These are phyloP conservation scores for Ranitomeya imitator DNA, from an alignment of 2,113 vertebrate species.

Conservation along the genomic window DNA sequence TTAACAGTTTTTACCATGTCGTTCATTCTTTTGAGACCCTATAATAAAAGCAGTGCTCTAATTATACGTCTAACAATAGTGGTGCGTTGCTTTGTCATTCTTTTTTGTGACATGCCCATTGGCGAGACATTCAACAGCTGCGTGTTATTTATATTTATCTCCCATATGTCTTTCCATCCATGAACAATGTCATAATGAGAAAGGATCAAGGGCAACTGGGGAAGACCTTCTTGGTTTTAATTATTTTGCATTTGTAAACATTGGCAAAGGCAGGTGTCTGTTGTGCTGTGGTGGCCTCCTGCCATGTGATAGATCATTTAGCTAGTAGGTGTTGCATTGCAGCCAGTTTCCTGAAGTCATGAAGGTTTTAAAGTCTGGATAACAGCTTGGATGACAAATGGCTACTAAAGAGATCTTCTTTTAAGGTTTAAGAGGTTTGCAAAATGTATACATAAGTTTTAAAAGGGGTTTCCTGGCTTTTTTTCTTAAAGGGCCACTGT, in stretches of 20 bases:
- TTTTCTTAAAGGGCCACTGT: too few species aligned
- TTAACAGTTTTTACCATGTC: not conserved
- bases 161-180: conserved; percentile 46
- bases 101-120: conserved; percentile 24
- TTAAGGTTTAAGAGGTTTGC: too few species aligned
- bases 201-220: conserved; percentile 49
- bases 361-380: not conserved
- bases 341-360: not conserved
- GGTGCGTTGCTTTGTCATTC: conserved; percentile 1
- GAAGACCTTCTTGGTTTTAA: conserved; percentile 29
- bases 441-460: too few species aligned
- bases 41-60: not conserved
- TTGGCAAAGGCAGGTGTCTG: conserved; percentile 18
- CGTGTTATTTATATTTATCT: conserved; percentile 21
- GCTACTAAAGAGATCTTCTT: not conserved
- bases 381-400: not conserved
- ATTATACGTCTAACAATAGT: conserved; percentile 16
- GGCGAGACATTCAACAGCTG: conserved; percentile 28
- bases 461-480: too few species aligned
- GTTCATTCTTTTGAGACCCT: not conserved
- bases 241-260: not conserved
- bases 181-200: not conserved
- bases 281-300: not conserved
- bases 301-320: not conserved
- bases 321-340: not conserved